Percentiles rank a stretch among this genome's conserved stretches.
phyloP scores from a whole-genome alignment of 2,888 invertebrate species.

The Limnephilus lunatus region DNA sequence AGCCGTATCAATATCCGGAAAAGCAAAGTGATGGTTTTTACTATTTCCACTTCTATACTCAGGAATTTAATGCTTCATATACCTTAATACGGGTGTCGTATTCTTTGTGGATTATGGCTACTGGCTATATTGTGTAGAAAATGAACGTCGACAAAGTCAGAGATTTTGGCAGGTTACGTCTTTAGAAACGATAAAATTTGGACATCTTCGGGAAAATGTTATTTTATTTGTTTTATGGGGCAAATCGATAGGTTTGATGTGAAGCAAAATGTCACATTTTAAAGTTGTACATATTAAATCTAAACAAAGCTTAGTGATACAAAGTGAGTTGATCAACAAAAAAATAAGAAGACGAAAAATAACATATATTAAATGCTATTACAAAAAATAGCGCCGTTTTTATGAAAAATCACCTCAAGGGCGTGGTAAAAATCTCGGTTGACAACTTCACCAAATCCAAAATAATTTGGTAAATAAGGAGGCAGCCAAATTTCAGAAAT shows the following conservation, averaged over 20 bases:
- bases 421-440: too few relatives aligned
- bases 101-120: background rate
- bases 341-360: too few relatives aligned
- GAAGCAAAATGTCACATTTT: background rate
- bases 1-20: constrained; percentile 77
- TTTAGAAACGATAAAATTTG: background rate
- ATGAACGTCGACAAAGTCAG: background rate
- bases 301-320: background rate
- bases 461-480: too few relatives aligned
- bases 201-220: background rate
- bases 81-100: background rate
- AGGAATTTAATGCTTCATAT: background rate
- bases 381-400: too few relatives aligned
- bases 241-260: background rate
- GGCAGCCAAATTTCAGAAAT: too few relatives aligned
- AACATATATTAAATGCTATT: too few relatives aligned
- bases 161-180: background rate
- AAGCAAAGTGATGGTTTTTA: constrained; percentile 44
- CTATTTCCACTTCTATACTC: background rate
- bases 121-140: background rate
- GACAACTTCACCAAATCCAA: too few relatives aligned
- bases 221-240: background rate
- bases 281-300: background rate
- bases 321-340: background rate
- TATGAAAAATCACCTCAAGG: too few relatives aligned